These are phyloP conservation scores for Bubo bubo DNA, from an alignment of 2,113 vertebrate species.

Conservation along the genomic window DNA sequence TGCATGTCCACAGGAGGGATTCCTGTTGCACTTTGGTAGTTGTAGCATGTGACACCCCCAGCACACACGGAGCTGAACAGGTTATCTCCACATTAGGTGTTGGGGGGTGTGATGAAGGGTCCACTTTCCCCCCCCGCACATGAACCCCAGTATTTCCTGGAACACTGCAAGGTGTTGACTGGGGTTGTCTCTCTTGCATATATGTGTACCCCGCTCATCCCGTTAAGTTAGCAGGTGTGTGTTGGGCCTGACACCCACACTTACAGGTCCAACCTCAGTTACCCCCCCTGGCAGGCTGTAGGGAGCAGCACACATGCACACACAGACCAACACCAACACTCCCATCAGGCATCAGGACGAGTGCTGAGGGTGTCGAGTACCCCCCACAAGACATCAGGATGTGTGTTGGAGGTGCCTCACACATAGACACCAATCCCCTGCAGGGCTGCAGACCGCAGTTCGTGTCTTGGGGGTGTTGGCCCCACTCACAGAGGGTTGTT, in stretches of 20 bases:
- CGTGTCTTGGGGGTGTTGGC: background rate
- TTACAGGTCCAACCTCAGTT: background rate
- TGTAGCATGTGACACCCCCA: too few relatives aligned
- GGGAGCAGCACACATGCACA: background rate
- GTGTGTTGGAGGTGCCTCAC: background rate
- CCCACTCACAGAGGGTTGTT: background rate
- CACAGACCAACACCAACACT: background rate
- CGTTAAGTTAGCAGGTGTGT: background rate
- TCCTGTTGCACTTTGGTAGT: background rate
- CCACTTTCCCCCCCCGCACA: background rate
- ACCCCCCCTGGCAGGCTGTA: background rate
- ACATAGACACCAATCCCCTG: accelerated
- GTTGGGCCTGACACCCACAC: background rate
- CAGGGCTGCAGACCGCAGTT: background rate
- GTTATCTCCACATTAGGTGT: background rate
- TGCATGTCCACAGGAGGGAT: background rate
- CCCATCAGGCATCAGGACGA: background rate
- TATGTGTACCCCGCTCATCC: background rate
- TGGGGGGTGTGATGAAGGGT: background rate
- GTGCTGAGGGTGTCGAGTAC: background rate
- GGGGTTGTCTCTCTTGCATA: background rate
- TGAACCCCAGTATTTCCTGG: too few relatives aligned
- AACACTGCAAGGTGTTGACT: background rate
- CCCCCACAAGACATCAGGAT: background rate
- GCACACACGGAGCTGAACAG: background rate